Evolutionary conservation across 2,888 invertebrate species (phyloP), one percentile per base, ranked within the genome.

Genomic region (Melinopterus prodromus): DNA sequence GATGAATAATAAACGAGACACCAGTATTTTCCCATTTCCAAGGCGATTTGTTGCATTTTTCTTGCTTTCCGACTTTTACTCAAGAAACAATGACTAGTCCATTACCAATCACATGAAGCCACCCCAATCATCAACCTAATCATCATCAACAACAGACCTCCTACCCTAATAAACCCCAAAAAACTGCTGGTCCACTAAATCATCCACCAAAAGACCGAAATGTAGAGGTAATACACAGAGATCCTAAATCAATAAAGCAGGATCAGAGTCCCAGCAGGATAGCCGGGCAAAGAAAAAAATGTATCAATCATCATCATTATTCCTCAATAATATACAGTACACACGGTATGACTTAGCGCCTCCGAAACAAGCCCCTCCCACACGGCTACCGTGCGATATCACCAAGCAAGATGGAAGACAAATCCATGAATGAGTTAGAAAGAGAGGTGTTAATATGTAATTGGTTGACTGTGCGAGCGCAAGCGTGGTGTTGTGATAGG

Each of bases 301-400:
- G 74, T 74, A 74, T 74, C 74, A n/a, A 74, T 74, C 74, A 74
- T 74, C 35, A 74, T 26, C 74, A 35, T 37, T 74, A 74, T 35
- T 35, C 74, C 37, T 74, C 74, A 74, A 74, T 74, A 74, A 74
- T 74, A 74, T 37, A 74, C 74, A 74, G 74, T 35, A 74, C 36
- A 37, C 74, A 36, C 74, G 35, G 35, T 35, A n/a, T 89, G 89
- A 89, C 89, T 89, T 89, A 88, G 87, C 89, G 88, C 88, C 88
- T 88, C 85, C 85, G 79, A 78, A 85, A 85, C 85, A 85, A 83
- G 87, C 89, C 84, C 89, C 89, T 84, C 85, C 87, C 87, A 87
- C 88, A 74, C 6, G 9, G 36, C 36, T 6, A n/a, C 37, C n/a
- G 74, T 35, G 74, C 36, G 35, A 35, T 26, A 36, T 74, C 74